phyloP scores from a whole-genome alignment of 2,797 vertebrate genomes.

The Syngnathus acus region DNA sequence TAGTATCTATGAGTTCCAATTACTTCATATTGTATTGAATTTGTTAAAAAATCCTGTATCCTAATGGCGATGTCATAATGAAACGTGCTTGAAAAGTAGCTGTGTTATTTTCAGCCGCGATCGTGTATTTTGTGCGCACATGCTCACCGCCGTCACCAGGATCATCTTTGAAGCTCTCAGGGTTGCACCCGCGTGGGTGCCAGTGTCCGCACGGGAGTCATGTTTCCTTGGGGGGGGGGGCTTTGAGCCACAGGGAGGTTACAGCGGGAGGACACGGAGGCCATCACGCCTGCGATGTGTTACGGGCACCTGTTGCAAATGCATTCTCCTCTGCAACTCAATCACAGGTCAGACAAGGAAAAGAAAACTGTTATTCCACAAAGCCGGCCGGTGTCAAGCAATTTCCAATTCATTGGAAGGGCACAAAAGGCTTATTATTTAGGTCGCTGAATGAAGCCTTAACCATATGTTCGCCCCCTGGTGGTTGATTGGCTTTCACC shows the following conservation, averaged over 20 bases:
- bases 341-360: conserved; percentile 66
- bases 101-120: neutral
- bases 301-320: conserved; percentile 73
- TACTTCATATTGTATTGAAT: too few relatives aligned
- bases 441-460: too few relatives aligned
- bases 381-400: conserved; percentile 46
- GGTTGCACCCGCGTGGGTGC: conserved; percentile 42
- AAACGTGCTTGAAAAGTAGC: neutral
- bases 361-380: conserved; percentile 72
- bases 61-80: neutral
- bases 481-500: too few relatives aligned
- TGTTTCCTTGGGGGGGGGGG: conserved; percentile 54
- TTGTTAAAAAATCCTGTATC: too few relatives aligned
- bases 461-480: too few relatives aligned
- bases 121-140: neutral
- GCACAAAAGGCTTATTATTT: neutral
- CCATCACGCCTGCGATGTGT: conserved; percentile 59
- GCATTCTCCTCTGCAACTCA: conserved; percentile 70
- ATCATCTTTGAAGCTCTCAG: conserved; percentile 34
- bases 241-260: conserved; percentile 64
- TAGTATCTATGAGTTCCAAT: too few relatives aligned
- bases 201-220: conserved; percentile 64
- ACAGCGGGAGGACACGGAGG: conserved; percentile 62
- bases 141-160: conserved; percentile 13
- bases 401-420: conserved; percentile 50